Base-by-base conservation (phyloP, 2,888 invertebrate species). In the Dione vanillae region DNA sequence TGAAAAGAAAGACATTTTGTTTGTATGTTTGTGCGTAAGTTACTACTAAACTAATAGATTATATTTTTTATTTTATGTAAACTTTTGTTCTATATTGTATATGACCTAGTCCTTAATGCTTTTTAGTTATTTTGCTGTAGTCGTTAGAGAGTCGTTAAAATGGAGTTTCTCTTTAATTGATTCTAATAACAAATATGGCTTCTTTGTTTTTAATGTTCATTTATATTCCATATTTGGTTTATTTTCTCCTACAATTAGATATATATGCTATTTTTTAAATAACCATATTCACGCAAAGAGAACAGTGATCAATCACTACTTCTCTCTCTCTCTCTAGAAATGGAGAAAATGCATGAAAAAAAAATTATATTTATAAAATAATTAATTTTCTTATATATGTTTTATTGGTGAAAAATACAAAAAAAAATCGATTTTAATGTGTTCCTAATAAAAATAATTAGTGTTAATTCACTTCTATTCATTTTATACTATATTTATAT, bases 381-480 rank as follows among this genome's bases (percentile, higher is more conserved):
- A 35, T 40, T 9, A 56, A n/a, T 37, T 11, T 37, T 16, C 11
- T 16, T 40, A 11, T n/a, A 37, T n/a, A 37, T 16, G n/a, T 16
- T 56, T 56, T 56, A 35, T 16, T 16, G 37, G n/a, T 40, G 35
- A 54, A 52, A 27, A 16, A 16, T 35, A n/a, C 27, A 9, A 35
- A 6, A 43, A 61, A 27, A 43, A 45, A 43, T 41, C 43, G 20
- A 62, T 62, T 62, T 62, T 40, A 49, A 40, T 64, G 64, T 64
- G 64, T 64, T 64, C 64, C 64, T 64, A 64, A 49, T 43, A 61
- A 43, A 61, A 27, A 27, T 43, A 19, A 43, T 6, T 43, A 61
- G 2, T 16, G 6, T 61, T 20, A 3, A 9, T 61, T 5, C 0
- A 27, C n/a, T 10, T 56, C 11, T 40, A 16, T 40, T 56, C 40